Evolutionary conservation across 2,888 invertebrate species (phyloP), one percentile per base, ranked within the genome.

Genomic region (Ornithoptera alexandrae): DNA sequence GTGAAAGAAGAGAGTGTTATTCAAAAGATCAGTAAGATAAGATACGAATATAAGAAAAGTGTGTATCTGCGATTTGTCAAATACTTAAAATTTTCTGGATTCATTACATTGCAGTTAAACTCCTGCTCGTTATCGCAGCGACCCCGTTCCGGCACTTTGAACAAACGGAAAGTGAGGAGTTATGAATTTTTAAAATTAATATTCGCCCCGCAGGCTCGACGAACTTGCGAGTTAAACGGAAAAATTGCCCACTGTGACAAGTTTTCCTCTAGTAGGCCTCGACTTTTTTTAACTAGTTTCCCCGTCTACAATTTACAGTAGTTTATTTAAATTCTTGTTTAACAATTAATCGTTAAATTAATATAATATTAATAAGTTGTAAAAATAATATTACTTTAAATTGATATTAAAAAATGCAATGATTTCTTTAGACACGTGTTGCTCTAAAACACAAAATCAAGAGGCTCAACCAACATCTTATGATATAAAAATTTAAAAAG

Each of bases 91-190:
- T 63, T 53, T 46, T 46, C 24, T 57, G 58, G 20, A 68, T 59
- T 56, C 58, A 63, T 63, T 68, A 68, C 68, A 68, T 64, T 39
- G 20, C 58, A 59, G 63, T 59, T 63, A 24, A 63, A 63, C 63
- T 83, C 82, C 84, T 76, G 82, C 86, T 90, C 87, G 86, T 90
- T 92, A 91, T 89, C 87, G 88, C 85, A 77, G 80, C 83, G 89
- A 81, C 90, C 90, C 84, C 86, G 81, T 90, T 82, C 83, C 80
- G 81, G 79, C 81, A 83, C 85, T 88, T 84, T 68, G 81, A 76
- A 81, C 84, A 85, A 84, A 85, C 84, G 84, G 83, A 87, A 87
- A 80, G 83, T 72, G 77, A 74, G 73, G 73, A 81, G 81, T 85
- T 83, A 85, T 83, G 83, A 83, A 84, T 81, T 85, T 86, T 86